Percentiles rank a stretch among this genome's conserved stretches.
phyloP scores from a whole-genome alignment of 2,888 invertebrate species.

The Drosophila nr. perissopoda region DNA sequence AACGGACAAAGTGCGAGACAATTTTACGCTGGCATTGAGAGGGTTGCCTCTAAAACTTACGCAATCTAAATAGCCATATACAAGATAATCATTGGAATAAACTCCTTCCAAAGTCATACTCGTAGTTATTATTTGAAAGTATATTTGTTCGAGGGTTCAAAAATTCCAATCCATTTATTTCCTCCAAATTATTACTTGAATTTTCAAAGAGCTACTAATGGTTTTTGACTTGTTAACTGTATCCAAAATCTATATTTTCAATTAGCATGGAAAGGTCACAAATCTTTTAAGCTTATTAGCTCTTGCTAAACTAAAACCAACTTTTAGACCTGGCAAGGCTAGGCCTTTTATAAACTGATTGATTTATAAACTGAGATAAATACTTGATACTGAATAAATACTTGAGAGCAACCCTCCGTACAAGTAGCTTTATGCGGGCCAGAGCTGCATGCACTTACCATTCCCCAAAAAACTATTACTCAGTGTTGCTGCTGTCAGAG shows the following conservation, averaged over 20 bases:
- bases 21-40: slow-evolving; percentile 54
- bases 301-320: background rate
- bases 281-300: background rate
- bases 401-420: slow-evolving; percentile 48
- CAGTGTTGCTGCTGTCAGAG: slow-evolving; percentile 12
- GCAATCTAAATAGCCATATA: background rate
- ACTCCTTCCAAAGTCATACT: background rate
- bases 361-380: slow-evolving; percentile 11
- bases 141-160: background rate
- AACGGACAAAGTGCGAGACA: slow-evolving; percentile 52
- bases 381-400: slow-evolving; percentile 33
- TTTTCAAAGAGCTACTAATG: background rate
- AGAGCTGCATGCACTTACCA: slow-evolving; percentile 55
- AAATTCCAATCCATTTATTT: background rate
- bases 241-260: background rate
- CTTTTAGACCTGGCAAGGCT: background rate
- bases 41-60: slow-evolving; percentile 22
- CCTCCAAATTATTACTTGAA: background rate
- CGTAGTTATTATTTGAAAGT: background rate
- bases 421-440: slow-evolving; percentile 48
- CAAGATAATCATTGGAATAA: background rate
- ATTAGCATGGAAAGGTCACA: background rate
- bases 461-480: slow-evolving; percentile 9
- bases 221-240: background rate
- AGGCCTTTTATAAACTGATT: background rate